These are phyloP conservation scores for Sebastes kiyomatsui DNA, from an alignment of 2,797 vertebrate species.

Conservation along the genomic window DNA sequence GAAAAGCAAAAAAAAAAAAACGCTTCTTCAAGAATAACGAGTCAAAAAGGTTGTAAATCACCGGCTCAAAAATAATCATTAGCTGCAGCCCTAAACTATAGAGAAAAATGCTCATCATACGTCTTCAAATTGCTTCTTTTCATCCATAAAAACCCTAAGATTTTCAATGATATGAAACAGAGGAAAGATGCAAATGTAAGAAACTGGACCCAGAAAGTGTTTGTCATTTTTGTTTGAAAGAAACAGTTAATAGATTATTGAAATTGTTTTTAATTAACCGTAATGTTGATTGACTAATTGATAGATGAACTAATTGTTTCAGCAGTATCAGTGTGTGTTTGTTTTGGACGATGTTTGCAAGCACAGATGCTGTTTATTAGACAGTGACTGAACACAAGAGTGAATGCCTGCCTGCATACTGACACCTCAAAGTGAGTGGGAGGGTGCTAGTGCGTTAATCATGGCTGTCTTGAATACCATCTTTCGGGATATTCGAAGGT, in stretches of 20 bases:
- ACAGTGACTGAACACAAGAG: not conserved
- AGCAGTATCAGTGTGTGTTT: not conserved
- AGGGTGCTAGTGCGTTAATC: not conserved
- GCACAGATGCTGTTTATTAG: not conserved
- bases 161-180: not conserved
- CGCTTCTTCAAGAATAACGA: not conserved
- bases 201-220: not conserved
- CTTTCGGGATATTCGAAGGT: too few relatives aligned
- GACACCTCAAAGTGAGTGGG: slow-evolving; percentile 21
- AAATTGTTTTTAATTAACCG: not conserved
- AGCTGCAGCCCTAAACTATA: too few relatives aligned
- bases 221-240: not conserved
- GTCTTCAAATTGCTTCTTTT: not conserved
- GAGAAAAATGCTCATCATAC: not conserved
- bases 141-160: not conserved
- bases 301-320: not conserved
- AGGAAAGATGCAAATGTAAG: not conserved
- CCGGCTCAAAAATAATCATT: not conserved
- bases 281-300: not conserved
- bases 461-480: too few relatives aligned
- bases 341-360: not conserved
- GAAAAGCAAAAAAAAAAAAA: not conserved
- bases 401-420: not conserved
- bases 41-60: not conserved
- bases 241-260: not conserved